Evolutionary conservation across 2,888 invertebrate species (phyloP).

Genomic region (Hirtodrosophila alboralis): DNA sequence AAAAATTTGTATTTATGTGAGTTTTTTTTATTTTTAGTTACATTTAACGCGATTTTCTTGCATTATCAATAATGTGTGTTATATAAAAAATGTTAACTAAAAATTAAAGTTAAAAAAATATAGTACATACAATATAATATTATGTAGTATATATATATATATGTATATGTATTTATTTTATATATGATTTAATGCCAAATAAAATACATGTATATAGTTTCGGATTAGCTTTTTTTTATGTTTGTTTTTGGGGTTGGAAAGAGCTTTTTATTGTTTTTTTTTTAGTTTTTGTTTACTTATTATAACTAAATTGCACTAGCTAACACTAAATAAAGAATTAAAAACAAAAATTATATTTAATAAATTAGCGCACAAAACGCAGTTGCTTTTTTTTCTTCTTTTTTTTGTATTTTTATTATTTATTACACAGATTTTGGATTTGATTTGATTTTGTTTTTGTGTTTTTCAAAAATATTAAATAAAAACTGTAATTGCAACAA

Average conservation of each 20-base stretch:
- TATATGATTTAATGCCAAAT: conserved; percentile 62
- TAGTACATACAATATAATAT: conserved; percentile 47
- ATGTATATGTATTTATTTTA: conserved; percentile 31
- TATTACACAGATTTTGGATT: conserved; percentile 37
- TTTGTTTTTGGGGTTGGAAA: conserved; percentile 31
- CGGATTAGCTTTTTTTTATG: conserved; percentile 27
- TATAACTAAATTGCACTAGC: conserved; percentile 84
- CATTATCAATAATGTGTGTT: conserved; percentile 41
- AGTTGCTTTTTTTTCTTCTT: conserved; percentile 30
- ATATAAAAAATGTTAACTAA: conserved; percentile 60
- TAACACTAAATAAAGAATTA: conserved; percentile 82
- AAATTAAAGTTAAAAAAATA: conserved; percentile 65
- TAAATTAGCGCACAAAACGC: conserved; percentile 68
- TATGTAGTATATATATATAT: conserved; percentile 26
- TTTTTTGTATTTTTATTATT: conserved; percentile 19
- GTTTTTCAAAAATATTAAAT: too few species aligned
- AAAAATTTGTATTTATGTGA: conserved; percentile 25
- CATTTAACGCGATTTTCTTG: conserved; percentile 26
- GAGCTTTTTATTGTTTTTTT: too few species aligned
- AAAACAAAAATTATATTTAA: conserved; percentile 79
- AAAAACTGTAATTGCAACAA: conserved; percentile 45
- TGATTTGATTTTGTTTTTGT: conserved; percentile 46
- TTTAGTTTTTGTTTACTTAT: too few species aligned
- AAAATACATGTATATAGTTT: conserved; percentile 14
- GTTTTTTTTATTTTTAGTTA: conserved; percentile 17